Evolutionary conservation across 2,113 vertebrate species (phyloP).

Genomic region (Macquaria australasica): DNA sequence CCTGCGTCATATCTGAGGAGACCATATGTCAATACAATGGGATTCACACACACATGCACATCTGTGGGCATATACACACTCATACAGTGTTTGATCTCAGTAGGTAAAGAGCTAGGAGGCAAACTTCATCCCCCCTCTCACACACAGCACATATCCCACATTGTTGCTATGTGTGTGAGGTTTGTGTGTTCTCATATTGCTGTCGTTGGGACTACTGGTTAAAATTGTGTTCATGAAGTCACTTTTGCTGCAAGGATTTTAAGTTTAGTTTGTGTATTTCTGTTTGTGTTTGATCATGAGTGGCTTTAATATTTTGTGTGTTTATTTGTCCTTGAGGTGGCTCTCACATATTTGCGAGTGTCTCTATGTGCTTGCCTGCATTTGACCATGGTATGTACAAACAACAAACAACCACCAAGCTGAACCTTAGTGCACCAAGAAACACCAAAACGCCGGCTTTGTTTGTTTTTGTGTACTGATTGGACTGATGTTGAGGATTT

Average conservation of each 20-base stretch:
- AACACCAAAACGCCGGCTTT: not conserved
- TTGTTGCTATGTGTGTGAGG: not conserved
- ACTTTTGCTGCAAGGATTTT: not conserved
- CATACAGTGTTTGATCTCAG: constrained; percentile 58
- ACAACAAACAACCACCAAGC: not conserved
- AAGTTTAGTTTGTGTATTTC: not conserved
- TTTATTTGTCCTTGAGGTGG: not conserved
- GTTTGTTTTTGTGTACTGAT: not conserved
- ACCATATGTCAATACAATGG: constrained; percentile 44
- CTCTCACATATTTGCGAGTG: not conserved
- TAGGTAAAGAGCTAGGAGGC: constrained; percentile 40
- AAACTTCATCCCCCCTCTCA: not conserved
- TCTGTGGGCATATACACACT: constrained; percentile 36
- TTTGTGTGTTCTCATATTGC: not conserved
- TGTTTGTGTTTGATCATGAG: constrained; percentile 1
- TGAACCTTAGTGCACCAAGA: not conserved
- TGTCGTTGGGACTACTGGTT: not conserved
- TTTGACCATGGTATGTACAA: not conserved
- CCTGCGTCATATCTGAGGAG: constrained; percentile 42
- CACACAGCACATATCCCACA: not conserved
- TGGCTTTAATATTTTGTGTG: not conserved
- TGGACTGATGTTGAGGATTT: not conserved
- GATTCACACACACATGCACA: constrained; percentile 18
- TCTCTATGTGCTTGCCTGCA: not conserved
- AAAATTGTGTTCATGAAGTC: not conserved